Evolutionary conservation across 2,888 invertebrate genomes (phyloP), one percentile per base, ranked within the genome.

Genomic region (Lamproptera curius): DNA sequence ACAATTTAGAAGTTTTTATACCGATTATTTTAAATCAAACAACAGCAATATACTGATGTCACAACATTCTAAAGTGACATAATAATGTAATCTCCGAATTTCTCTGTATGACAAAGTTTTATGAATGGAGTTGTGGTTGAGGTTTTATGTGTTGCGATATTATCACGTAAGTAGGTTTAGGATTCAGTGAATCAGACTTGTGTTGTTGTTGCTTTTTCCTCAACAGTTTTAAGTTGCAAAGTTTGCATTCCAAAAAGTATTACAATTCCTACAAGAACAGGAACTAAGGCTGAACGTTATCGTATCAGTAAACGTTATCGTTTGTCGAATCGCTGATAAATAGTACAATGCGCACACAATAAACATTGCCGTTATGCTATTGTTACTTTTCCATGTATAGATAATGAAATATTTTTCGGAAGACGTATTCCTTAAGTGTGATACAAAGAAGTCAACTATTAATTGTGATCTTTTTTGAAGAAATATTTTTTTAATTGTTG

Each of bases 111-210:
- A 28, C 10, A 28, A 28, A n/a, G 28, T 28, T 39, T 58, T 54
- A 56, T 60, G 55, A 63, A 65, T 60, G 64, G 62, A 57, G 58
- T 55, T 46, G 59, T 63, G 20, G 6, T 20, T 20, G 20, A 3
- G 20, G 6, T 20, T n/a, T 20, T 6, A 20, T 20, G 20, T 47
- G 51, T 47, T 15, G 26, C 33, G 54, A 6, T 20, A 20, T 6
- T 20, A 5, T 3, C 20, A n/a, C n/a, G n/a, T n/a, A n/a, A n/a
- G n/a, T 6, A 10, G 28, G 9, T 8, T 8, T 28, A 8, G n/a
- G 6, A n/a, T n/a, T 28, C 2, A 26, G 14, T 48, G 43, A 48
- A n/a, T 48, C 42, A 48, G 3, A 8, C 8, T 38, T 38, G 38
- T n/a, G n/a, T n/a, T n/a, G n/a, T n/a, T n/a, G n/a, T 40, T 16